A percentile compares a stretch with the other conserved stretches of the same genome.
phyloP scores from a whole-genome alignment of 2,888 invertebrate species.

The Anoncus sp. region DNA sequence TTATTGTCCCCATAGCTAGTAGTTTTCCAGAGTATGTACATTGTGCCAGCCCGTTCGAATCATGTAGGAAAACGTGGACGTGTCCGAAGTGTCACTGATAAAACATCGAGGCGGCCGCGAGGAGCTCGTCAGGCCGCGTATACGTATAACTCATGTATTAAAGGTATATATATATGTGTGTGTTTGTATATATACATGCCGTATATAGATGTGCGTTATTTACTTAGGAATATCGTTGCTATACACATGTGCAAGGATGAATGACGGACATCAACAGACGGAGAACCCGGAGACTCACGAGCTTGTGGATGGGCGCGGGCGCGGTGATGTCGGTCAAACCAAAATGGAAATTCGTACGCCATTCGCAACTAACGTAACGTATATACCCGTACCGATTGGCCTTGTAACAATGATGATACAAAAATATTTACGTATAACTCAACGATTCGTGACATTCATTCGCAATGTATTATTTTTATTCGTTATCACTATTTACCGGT shows the following conservation, averaged over 20 bases:
- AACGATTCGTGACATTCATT: background rate
- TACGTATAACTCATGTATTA: background rate
- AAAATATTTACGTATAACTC: conserved; percentile 1
- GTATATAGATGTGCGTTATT: background rate
- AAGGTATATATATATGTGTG: no score
- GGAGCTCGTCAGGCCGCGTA: background rate
- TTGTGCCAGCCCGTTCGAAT: conserved; percentile 55
- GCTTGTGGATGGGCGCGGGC: background rate
- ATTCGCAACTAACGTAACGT: conserved; percentile 23
- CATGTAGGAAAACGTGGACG: conserved; percentile 61
- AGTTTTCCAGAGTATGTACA: conserved; percentile 50
- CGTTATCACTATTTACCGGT: conserved; percentile 80
- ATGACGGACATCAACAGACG: conserved; percentile 32
- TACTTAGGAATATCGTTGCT: background rate
- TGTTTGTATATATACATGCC: no score
- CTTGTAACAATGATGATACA: background rate
- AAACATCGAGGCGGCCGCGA: conserved; percentile 45
- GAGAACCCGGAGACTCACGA: conserved; percentile 9
- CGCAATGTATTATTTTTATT: conserved; percentile 1
- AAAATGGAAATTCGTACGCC: conserved; percentile 47
- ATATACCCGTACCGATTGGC: background rate
- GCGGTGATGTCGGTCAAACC: conserved; percentile 36
- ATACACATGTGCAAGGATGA: background rate
- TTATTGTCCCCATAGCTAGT: conserved; percentile 36
- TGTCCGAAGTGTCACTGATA: conserved; percentile 65